Base-by-base conservation (phyloP, 30 jellyfish, hydroid and myxozoan species). In the Hydractinia echinata region DNA sequence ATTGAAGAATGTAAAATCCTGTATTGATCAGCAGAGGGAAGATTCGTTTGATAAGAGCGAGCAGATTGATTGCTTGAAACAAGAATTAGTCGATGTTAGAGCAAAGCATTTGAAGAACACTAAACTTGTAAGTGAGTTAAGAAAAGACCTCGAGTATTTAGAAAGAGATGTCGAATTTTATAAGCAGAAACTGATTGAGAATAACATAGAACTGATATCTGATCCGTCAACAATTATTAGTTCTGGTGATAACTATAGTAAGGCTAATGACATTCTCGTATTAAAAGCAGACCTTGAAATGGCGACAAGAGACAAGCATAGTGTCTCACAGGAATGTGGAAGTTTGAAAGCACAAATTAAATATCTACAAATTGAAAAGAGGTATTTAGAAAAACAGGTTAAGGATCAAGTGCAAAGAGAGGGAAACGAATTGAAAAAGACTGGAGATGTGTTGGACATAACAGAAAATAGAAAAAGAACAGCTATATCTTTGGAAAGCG, bases 31-130 rank as follows among this genome's bases (percentile, higher is more conserved):
- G 50, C 39, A 71, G 18, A 48, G 60, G 55, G 50, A 71, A 19
- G 81, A 71, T 71, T 20, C 60, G 1, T 71, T 71, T 71, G 81
- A 71, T 50, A 30, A 71, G n/a, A 71, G 60, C 67, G 81, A 71
- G 67, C 15, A 6, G 3, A 30, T 71, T 71, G 81, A 71, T 19
- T 71, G 81, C 67, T 30, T 50, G 13, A 71, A 71, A 48, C 55
- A 71, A 50, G 81, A 71, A 15, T 51, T 30, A 8, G 1, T 19
- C 4, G 81, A 71, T 30, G 51, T 64, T 7, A n/a, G 51, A 7
- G 39, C 19, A 6, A 64, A 64, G 39, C 39, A n/a, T 51, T n/a
- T n/a, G 39, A 64, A 64, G 10, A 64, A 51, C 74, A 64, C 19
- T 51, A 64, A 13, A 13, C 51, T 64, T 44, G 39, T 64, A 7